Base-by-base conservation (phyloP, 2,113 vertebrate genomes). In the Maccullochella peelii region DNA sequence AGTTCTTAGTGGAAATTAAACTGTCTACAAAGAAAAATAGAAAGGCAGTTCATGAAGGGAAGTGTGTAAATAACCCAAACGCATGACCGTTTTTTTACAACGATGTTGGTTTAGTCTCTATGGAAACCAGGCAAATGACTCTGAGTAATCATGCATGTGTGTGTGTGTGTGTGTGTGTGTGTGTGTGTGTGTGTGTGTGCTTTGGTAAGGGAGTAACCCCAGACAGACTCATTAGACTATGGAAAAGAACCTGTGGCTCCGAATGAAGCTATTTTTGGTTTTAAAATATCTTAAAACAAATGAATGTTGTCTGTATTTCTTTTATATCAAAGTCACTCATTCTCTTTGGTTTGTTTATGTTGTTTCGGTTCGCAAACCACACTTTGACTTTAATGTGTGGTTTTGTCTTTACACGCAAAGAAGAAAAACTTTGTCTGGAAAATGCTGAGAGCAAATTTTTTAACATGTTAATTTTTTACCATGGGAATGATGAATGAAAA, bases 101-200 rank as follows among this genome's bases (percentile, higher is more conserved):
- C 5, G 0, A 27, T 75, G 54, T 54, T n/a, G 2, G 12, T 67
- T 85, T 52, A 61, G 21, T 79, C 6, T 74, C 50, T 59, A 73
- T 88, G 84, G 86, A 86, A 92, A 90, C 78, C 36, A 36, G 5
- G 44, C 57, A 86, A 90, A 90, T 90, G 81, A 76, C 74, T 84
- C 54, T 58, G 76, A 86, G 62, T 80, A 84, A 73, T 86, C 52
- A 80, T 77, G 21, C 82, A 36, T 86, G 80, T 33, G 36, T 11
- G 50, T 33, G 33, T 33, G 36, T 73, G 78, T 77, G 84, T 27
- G 40, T 82, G 70, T 72, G 36, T 58, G 33, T 50, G 59, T 57
- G 52, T 83, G 47, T 63, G 77, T 76, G 79, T 57, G 38, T 85
- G 77, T 80, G 76, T 78, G 76, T 71, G 63, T 88, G 49, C 50